Base-by-base conservation (phyloP, 2,113 vertebrate genomes). In the Morone saxatilis region DNA sequence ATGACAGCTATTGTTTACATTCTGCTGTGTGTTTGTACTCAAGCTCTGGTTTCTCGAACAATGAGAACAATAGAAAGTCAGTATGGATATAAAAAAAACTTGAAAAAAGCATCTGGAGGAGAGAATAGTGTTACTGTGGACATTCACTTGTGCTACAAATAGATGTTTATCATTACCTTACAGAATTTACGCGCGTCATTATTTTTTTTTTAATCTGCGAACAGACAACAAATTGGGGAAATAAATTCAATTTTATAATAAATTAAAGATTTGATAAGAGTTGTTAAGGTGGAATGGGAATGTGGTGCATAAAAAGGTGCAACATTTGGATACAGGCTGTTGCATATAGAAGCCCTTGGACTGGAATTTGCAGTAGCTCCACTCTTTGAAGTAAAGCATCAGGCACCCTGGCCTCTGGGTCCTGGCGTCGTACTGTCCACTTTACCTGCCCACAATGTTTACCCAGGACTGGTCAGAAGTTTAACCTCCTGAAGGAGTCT, bases 401-500 rank as follows among this genome's bases (percentile, higher is more conserved):
- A 6, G 45, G 4, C 60, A 61, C 53, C 38, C 48, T 38, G 48
- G 65, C 41, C 69, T 69, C n/a, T 45, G 36, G 31, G 60, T 65
- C 31, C 59, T 68, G 92, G 83, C 82, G 67, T 91, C 78, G 4
- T 54, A 47, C 73, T 85, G 84, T 83, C 86, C 83, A 40, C 78
- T 86, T 57, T 81, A 85, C 86, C 82, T 90, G 86, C 62, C 92
- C 90, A 80, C 86, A 88, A 10, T 88, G 80, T 94, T 92, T 88
- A 86, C 74, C 59, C 63, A 76, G 67, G 5, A 25, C 76, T n/a
- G 71, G 50, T 85, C 75, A 76, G 83, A 85, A 80, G 84, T 89
- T 84, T 65, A 76, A 71, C 71, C 78, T 56, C 62, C 74, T 86
- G 62, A 88, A 89, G 68, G 53, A 87, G 63, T 62, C 63, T 57